Conservation (phyloP, 2,888 invertebrate genomes). For the Pollenia angustigena region DNA sequence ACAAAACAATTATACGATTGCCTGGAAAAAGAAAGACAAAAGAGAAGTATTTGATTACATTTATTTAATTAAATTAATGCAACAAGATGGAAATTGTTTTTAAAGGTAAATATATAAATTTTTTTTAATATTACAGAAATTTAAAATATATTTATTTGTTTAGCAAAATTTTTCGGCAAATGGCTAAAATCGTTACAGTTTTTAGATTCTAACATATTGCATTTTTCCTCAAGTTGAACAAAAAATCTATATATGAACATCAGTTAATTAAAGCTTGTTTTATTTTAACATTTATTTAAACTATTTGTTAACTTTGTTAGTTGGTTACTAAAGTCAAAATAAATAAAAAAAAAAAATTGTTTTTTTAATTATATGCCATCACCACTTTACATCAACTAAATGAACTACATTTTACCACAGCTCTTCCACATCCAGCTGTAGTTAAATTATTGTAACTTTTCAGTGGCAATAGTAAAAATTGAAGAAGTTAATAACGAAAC, state of each 20-base stretch:
- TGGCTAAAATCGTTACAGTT: too few species aligned
- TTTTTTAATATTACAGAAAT: conserved; percentile 1
- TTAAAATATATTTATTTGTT: background rate
- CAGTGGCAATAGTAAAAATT: conserved; percentile 7
- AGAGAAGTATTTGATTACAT: too few species aligned
- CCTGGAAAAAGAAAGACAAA: background rate
- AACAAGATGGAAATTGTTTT: too few species aligned
- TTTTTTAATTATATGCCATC: conserved; percentile 44
- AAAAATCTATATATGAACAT: too few species aligned
- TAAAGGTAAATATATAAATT: background rate
- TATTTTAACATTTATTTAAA: conserved; percentile 15
- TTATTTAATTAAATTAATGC: too few species aligned
- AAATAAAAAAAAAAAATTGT: too few species aligned
- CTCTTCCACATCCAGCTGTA: background rate
- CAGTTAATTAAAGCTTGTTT: too few species aligned
- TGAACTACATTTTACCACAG: background rate
- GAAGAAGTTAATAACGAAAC: background rate
- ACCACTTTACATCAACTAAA: conserved; percentile 31
- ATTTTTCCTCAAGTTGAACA: too few species aligned
- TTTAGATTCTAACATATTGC: too few species aligned
- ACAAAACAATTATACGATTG: conserved; percentile 14
- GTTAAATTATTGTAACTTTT: background rate
- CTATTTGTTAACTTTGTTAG: conserved; percentile 12
- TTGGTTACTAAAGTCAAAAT: background rate
- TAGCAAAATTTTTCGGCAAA: too few species aligned